Percentiles rank a stretch among this genome's conserved stretches.
These are phyloP conservation scores for Apamea crenata DNA, from an alignment of 2,888 invertebrate genomes.

Conservation along the genomic window DNA sequence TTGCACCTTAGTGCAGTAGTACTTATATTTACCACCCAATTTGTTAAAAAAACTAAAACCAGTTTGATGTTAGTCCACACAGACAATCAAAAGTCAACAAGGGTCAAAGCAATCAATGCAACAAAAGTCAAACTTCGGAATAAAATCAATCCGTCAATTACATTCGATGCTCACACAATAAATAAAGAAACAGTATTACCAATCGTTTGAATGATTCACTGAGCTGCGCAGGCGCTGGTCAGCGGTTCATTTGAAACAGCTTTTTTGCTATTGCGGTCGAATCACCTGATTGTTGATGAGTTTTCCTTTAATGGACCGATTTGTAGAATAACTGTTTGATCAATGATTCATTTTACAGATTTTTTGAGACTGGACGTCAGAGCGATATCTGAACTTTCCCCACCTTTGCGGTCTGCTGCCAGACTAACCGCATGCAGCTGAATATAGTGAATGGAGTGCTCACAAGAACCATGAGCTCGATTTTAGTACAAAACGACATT, in stretches of 20 bases:
- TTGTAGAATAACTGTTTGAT: conserved; percentile 35
- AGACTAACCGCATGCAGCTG: neutral
- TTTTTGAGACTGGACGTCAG: neutral
- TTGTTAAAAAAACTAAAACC: neutral
- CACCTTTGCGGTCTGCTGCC: neutral
- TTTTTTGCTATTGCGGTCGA: conserved; percentile 46
- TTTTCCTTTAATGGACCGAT: conserved; percentile 39
- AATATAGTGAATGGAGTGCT: neutral
- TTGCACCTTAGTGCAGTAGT: neutral
- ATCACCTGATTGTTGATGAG: conserved; percentile 40
- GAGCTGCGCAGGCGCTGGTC: conserved; percentile 24
- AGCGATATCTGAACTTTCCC: neutral
- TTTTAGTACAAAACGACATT: too few species aligned
- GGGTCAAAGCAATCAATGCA: conserved; percentile 23
- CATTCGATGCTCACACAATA: conserved; percentile 21
- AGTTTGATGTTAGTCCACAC: neutral
- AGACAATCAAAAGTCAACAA: conserved; percentile 10
- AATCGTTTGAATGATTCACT: conserved; percentile 48
- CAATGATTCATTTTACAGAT: conserved; percentile 18
- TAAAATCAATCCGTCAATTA: conserved; percentile 21
- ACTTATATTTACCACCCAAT: neutral
- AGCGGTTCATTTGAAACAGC: conserved; percentile 26
- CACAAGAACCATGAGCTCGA: neutral
- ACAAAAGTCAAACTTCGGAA: conserved; percentile 9
- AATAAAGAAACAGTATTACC: conserved; percentile 35